These are phyloP conservation scores for Drepana falcataria DNA, from an alignment of 2,888 invertebrate species.

Conservation along the genomic window DNA sequence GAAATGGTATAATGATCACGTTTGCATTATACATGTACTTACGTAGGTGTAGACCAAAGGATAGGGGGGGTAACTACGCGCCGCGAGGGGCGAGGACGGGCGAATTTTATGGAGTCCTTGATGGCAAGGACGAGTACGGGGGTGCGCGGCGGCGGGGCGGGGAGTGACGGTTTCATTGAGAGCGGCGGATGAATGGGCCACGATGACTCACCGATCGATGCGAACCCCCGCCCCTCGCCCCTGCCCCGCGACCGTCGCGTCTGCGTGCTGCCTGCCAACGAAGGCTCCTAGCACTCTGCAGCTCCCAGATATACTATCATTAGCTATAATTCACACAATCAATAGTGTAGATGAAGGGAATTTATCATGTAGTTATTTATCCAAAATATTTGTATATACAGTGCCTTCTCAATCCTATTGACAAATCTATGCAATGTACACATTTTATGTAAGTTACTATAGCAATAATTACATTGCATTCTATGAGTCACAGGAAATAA, in stretches of 20 bases:
- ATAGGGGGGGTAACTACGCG: constrained; percentile 49
- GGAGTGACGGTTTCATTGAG: constrained; percentile 68
- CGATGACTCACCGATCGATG: constrained; percentile 75
- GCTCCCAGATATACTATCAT: constrained; percentile 15
- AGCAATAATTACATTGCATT: too few species aligned
- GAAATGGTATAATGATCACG: constrained; percentile 32
- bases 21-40: constrained; percentile 20
- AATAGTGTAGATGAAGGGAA: too few species aligned
- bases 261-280: constrained; percentile 35
- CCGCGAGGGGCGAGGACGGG: constrained; percentile 27
- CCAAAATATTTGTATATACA: too few species aligned
- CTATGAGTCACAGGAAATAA: too few species aligned
- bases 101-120: constrained; percentile 69
- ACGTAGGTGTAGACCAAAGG: constrained; percentile 58
- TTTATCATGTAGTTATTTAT: too few species aligned
- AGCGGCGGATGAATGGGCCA: constrained; percentile 73
- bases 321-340: too few species aligned
- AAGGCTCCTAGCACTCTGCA: constrained; percentile 12
- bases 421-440: too few species aligned
- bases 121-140: constrained; percentile 51
- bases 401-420: too few species aligned
- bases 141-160: constrained; percentile 25
- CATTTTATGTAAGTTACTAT: too few species aligned
- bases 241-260: constrained; percentile 27
- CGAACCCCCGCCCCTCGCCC: constrained; percentile 28